Conservation (phyloP, 2,888 invertebrate species). For the Ophion obscuratus region DNA sequence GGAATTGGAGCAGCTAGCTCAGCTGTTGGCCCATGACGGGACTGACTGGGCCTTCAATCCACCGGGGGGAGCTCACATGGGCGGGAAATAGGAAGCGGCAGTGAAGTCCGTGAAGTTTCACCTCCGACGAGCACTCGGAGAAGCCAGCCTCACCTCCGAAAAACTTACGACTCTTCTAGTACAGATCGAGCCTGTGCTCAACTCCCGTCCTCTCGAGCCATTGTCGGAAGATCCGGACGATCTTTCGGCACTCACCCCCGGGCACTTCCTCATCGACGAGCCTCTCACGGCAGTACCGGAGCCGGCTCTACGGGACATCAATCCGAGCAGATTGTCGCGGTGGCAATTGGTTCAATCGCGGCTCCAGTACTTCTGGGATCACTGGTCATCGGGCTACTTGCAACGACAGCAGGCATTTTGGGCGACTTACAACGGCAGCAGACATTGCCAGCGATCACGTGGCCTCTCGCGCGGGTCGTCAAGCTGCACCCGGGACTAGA, state of each 20-base stretch:
- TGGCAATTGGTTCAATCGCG: not conserved
- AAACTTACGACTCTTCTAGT: constrained; percentile 71
- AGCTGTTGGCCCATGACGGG: too few relatives aligned
- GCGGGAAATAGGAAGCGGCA: constrained; percentile 71
- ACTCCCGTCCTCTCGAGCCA: constrained; percentile 71
- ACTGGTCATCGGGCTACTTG: constrained; percentile 1
- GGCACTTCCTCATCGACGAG: constrained; percentile 73
- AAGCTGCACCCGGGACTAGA: not conserved
- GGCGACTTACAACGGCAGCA: not conserved
- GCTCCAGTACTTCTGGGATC: constrained; percentile 5
- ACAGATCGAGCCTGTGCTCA: constrained; percentile 72
- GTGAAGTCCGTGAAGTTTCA: constrained; percentile 73
- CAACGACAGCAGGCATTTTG: too few relatives aligned
- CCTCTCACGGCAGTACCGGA: constrained; percentile 65
- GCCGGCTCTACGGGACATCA: constrained; percentile 19
- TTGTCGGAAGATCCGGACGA: constrained; percentile 69
- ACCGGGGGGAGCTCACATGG: constrained; percentile 69
- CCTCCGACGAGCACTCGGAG: constrained; percentile 65
- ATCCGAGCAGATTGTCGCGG: not conserved
- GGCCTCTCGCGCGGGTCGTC: not conserved
- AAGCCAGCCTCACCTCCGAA: constrained; percentile 69
- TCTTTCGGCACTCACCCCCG: constrained; percentile 71
- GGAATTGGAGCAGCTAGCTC: not conserved
- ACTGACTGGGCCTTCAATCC: not conserved
- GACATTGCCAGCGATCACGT: too few relatives aligned